Evolutionary conservation across 2,797 vertebrate species (phyloP), one percentile per base, ranked within the genome.

Genomic region (Neoniphon sammara): DNA sequence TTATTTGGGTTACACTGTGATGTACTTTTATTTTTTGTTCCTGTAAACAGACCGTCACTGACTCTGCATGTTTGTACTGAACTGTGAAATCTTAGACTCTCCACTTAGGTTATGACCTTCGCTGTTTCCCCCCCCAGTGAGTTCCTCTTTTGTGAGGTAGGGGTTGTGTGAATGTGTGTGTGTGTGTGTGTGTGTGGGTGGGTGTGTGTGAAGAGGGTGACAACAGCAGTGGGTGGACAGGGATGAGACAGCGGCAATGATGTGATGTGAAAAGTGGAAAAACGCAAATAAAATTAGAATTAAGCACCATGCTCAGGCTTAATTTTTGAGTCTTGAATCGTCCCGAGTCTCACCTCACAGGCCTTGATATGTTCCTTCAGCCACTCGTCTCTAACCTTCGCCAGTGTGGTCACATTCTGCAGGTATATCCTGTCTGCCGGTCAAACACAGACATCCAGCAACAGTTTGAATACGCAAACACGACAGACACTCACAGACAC

Each of bases 351-450:
- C 91, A 98, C 98, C 95, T 97, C 96, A 0, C 97, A 98, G 52
- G 95, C 92, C 62, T 93, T 95, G 66, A 95, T 46, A 46, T 98
- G 96, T 20, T 98, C 97, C 0, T 90, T 96, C 83, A 95, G 89
- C 97, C 97, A 98, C 5, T 98, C 97, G 9, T 97, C 95, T 34
- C 93, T 91, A 46, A 95, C 58, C 81, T 94, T 97, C 42, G 93
- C 95, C 79, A 98, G 70, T 0, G 68, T 49, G 7, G 56, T 84
- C 70, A 98, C 57, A 0, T 89, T 96, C 82, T 93, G 93, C 62
- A 95, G 93, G 72, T 98, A 99, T 0, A 86, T 73, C 69, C 90
- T 94, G 89, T 98, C 97, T 99, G 88, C 0, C 61, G 60, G 1
- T 81, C 3, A 67, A n/a, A 83, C 49, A 15, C 15, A 4, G 25